Conservation (phyloP, 1,140 invertebrate species). For the Yoshiicerus persimilis region DNA sequence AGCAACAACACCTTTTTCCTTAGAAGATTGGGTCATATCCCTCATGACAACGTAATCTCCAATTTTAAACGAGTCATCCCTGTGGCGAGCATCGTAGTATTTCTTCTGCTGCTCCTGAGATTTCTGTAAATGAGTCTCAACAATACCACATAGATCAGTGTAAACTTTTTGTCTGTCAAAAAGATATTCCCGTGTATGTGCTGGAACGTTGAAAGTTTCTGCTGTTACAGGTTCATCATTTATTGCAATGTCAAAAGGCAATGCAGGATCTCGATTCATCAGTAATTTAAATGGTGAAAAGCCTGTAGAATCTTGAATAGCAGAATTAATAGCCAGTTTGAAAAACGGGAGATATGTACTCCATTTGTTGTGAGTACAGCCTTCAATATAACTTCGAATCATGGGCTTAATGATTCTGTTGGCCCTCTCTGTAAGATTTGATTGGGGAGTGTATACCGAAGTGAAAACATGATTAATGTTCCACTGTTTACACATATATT, state of each 20-base stretch:
- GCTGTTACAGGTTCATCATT: too few species aligned
- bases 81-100: too few species aligned
- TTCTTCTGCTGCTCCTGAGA: too few species aligned
- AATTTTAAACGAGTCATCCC: too few species aligned
- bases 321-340: slow-evolving; percentile 6
- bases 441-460: slow-evolving; percentile 44
- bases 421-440: slow-evolving; percentile 37
- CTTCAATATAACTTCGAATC: slow-evolving; percentile 25
- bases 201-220: too few species aligned
- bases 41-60: too few species aligned
- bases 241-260: slow-evolving; percentile 8
- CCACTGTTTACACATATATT: background rate
- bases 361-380: slow-evolving; percentile 23
- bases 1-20: too few species aligned
- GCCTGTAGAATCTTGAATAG: background rate
- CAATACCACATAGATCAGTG: too few species aligned
- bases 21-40: too few species aligned
- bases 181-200: too few species aligned
- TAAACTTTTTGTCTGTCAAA: too few species aligned
- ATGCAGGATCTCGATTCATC: background rate
- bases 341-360: background rate
- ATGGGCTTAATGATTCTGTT: slow-evolving; percentile 40
- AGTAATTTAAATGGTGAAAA: background rate
- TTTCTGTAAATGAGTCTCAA: too few species aligned
- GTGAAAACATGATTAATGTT: slow-evolving; percentile 9